Conservation (phyloP, 2,113 vertebrate genomes). For the Cyphomyrus discorhynchus region DNA sequence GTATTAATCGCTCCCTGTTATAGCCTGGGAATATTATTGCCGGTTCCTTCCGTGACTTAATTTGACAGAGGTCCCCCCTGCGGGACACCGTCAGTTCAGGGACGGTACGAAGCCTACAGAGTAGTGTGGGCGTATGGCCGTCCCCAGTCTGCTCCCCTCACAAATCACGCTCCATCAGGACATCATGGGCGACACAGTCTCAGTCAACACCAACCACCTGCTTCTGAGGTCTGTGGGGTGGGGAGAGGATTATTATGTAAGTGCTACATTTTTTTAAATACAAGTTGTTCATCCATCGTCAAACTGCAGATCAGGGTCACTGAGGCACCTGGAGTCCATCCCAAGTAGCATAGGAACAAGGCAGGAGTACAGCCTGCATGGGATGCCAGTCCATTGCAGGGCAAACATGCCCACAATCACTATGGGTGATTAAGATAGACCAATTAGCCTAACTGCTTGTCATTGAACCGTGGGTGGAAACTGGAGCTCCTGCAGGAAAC, state of each 20-base stretch:
- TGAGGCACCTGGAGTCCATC: background rate
- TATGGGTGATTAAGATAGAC: background rate
- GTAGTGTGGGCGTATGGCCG: background rate
- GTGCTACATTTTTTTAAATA: background rate
- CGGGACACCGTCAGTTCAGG: background rate
- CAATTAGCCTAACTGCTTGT: background rate
- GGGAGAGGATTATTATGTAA: background rate
- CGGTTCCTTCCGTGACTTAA: background rate
- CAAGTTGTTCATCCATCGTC: background rate
- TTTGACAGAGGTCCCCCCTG: background rate
- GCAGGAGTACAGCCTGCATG: background rate
- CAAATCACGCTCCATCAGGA: background rate
- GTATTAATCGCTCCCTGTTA: background rate
- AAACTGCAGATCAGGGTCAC: background rate
- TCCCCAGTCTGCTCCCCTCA: background rate
- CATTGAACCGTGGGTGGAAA: background rate
- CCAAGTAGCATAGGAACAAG: background rate
- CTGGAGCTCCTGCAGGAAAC: background rate
- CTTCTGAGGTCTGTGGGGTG: background rate
- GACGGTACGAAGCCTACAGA: background rate
- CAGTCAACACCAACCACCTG: conserved; percentile 39
- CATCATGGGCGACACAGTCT: background rate
- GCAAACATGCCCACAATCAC: background rate
- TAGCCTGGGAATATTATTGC: background rate
- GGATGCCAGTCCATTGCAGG: background rate